Conservation (phyloP, 2,888 invertebrate species). For the Tinea pellionella region DNA sequence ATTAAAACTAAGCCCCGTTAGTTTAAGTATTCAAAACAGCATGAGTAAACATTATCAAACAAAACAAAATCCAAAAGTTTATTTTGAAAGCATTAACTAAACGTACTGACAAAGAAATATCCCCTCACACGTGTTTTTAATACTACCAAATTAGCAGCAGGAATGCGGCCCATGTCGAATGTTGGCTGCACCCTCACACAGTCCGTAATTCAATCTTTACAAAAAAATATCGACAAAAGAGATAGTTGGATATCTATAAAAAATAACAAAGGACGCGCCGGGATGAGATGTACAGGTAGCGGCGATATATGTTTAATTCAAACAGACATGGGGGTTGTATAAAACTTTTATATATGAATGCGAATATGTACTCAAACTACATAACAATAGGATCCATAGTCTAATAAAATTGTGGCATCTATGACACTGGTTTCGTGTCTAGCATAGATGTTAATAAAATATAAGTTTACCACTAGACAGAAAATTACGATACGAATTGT, state of each 20-base stretch:
- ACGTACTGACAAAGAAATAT: neutral
- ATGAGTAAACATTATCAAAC: neutral
- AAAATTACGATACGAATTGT: too few species aligned
- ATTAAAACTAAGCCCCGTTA: neutral
- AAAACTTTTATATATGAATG: neutral
- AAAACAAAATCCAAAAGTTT: neutral
- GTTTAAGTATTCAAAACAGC: neutral
- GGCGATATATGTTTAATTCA: constrained; percentile 20
- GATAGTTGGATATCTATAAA: constrained; percentile 33
- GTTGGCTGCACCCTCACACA: constrained; percentile 54
- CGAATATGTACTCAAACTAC: neutral
- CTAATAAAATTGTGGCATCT: too few species aligned
- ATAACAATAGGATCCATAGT: neutral
- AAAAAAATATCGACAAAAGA: constrained; percentile 44
- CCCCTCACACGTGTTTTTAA: constrained; percentile 7
- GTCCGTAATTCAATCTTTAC: constrained; percentile 54
- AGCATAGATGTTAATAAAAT: too few species aligned
- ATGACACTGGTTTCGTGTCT: too few species aligned
- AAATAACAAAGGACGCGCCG: constrained; percentile 45
- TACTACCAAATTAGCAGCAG: constrained; percentile 52
- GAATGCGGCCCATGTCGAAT: constrained; percentile 58
- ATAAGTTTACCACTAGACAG: too few species aligned
- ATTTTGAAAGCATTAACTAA: neutral
- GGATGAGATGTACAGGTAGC: constrained; percentile 57
- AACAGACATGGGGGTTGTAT: neutral